Evolutionary conservation across 2,888 invertebrate genomes (phyloP).

Genomic region (Perizoma affinitatum): DNA sequence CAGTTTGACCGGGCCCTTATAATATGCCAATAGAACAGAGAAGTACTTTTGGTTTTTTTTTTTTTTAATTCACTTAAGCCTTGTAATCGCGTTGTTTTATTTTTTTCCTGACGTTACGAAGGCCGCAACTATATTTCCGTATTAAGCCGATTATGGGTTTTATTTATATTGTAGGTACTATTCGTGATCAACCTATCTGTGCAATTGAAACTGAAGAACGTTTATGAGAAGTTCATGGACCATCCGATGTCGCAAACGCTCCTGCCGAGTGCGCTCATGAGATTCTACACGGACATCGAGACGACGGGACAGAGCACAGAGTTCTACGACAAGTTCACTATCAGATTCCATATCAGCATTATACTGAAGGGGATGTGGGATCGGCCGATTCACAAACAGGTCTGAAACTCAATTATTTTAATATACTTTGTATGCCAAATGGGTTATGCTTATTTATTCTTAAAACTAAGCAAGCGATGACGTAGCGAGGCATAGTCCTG

Average conservation of each 20-base stretch:
- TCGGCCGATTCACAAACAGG: slow-evolving; percentile 90
- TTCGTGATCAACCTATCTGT: slow-evolving; percentile 91
- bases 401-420: slow-evolving; percentile 28
- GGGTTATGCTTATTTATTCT: too few species aligned
- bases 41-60: too few species aligned
- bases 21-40: too few species aligned
- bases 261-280: slow-evolving; percentile 96
- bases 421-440: too few species aligned
- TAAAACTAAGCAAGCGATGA: too few species aligned
- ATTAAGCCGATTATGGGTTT: too few species aligned
- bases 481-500: too few species aligned
- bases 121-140: too few species aligned
- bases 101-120: too few species aligned
- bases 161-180: slow-evolving; percentile 70
- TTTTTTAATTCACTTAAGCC: too few species aligned
- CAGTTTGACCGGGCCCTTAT: too few species aligned
- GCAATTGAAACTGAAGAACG: slow-evolving; percentile 76
- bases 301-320: slow-evolving; percentile 98
- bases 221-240: slow-evolving; percentile 92
- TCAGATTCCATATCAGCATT: slow-evolving; percentile 98
- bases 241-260: slow-evolving; percentile 90
- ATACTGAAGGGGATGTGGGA: slow-evolving; percentile 98
- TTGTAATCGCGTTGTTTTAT: too few species aligned
- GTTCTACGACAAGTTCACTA: slow-evolving; percentile 99
- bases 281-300: slow-evolving; percentile 99